Base-by-base conservation (phyloP, 1,140 invertebrate genomes). In the Diploscapter pachys region DNA sequence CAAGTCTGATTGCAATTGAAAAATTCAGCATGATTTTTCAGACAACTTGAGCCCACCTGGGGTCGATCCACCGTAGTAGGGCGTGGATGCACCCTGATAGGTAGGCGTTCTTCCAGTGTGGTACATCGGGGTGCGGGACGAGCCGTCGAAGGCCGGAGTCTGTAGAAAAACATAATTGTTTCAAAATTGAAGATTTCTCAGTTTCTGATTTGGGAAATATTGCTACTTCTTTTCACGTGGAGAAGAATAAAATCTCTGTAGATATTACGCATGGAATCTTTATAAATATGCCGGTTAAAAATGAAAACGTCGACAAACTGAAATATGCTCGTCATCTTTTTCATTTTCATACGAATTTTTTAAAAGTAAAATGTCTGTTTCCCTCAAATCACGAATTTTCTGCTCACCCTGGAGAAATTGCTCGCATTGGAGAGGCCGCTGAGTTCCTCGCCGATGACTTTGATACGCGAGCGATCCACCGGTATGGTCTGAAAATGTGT, bases 391-490 rank as follows among this genome's bases (percentile, higher is more conserved):
- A 70, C 92, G 89, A 5, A 81, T 73, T 63, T 78, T 79, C 70
- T 85, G 79, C 3, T 51, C n/a, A 62, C 89, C 91, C 87, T 93
- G 93, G 50, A 91, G 91, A 49, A 92, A 92, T 68, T 80, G 49
- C 57, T 65, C 9, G 56, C 5, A 55, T 11, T 55, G n/a, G 77
- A 75, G 48, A 69, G 65, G 55, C 63, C 66, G 54, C 61, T 71
- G n/a, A 63, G 52, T 4, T 57, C 72, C 5, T 80, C 80, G 61
- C 91, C 92, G 72, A 93, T 93, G 80, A 91, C 90, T 4, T 91
- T 90, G 79, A 99, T 93, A 82, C 96, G 92, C 64, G 91, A 91
- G 62, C 92, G 90, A 86, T 99, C 95, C 13, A 99, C 96, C 3
- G 93, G 95, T 79, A 99, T 98, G 0, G 95, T 99, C 86, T 96